These are phyloP conservation scores for Melitaea cinxia DNA, from an alignment of 1,140 invertebrate species.

Conservation along the genomic window DNA sequence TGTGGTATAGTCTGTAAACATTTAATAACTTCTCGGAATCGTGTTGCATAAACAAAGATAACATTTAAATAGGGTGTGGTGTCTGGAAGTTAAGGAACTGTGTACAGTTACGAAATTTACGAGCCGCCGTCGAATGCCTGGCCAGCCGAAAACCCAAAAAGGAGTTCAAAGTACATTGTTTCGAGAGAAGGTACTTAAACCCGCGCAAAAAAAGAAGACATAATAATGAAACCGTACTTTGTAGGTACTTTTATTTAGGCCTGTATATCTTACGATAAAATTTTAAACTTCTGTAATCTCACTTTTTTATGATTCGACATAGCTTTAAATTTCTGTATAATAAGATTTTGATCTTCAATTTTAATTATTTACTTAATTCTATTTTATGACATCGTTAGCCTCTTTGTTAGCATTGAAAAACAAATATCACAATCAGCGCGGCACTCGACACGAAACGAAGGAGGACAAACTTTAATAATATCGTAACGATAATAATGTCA, in stretches of 20 bases:
- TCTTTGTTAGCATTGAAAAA: background rate
- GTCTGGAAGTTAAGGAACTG: slow-evolving; percentile 32
- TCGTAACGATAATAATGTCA: slow-evolving; percentile 67
- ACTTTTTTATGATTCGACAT: background rate
- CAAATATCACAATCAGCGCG: background rate
- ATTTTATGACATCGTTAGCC: background rate
- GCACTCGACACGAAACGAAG: slow-evolving; percentile 30
- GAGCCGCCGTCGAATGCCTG: slow-evolving; percentile 25
- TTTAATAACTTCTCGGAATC: slow-evolving; percentile 22
- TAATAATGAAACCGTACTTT: background rate
- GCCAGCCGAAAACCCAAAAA: slow-evolving; percentile 33
- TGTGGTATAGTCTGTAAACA: slow-evolving; percentile 3
- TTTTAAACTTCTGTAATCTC: background rate
- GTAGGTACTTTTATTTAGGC: background rate
- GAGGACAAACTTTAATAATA: slow-evolving; percentile 43
- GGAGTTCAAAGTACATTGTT: slow-evolving; percentile 28
- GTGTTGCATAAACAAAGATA: slow-evolving; percentile 20
- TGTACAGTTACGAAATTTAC: slow-evolving; percentile 40
- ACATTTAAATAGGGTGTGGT: slow-evolving; percentile 35
- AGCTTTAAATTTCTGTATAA: background rate
- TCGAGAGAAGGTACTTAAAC: slow-evolving; percentile 17
- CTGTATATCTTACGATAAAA: background rate
- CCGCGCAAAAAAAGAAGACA: background rate
- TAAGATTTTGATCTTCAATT: too few species aligned
- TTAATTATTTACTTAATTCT: background rate